These are phyloP conservation scores for Aplysina aerophoba DNA, from an alignment of 37 sponge, comb jelly and placozoan genomes.

Conservation along the genomic window DNA sequence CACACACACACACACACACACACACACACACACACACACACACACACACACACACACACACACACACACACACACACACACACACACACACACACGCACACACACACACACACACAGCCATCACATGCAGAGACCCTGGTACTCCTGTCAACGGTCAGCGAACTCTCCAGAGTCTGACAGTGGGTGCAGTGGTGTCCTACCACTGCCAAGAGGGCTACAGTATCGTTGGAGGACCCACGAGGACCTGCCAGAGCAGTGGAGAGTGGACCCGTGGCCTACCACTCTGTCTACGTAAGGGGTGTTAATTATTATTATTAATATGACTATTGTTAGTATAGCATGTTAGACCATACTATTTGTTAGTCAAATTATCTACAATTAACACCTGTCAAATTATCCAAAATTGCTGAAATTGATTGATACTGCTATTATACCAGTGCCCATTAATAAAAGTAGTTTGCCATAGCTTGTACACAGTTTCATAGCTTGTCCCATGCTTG, in stretches of 20 bases:
- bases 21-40: background rate
- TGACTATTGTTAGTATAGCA: too few species aligned
- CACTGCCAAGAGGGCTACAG: conserved; percentile 18
- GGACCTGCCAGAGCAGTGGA: conserved; percentile 37
- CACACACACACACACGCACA: background rate
- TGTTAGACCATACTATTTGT: too few species aligned
- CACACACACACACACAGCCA: background rate
- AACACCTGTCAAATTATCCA: too few species aligned
- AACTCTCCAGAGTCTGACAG: background rate
- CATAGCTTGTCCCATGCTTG: too few species aligned
- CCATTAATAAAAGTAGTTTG: too few species aligned
- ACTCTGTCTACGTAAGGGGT: conserved; percentile 13
- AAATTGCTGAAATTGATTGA: too few species aligned
- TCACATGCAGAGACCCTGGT: conserved; percentile 62
- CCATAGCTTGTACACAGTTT: too few species aligned
- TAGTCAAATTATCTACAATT: too few species aligned
- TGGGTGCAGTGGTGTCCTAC: conserved; percentile 33
- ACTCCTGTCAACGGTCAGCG: conserved; percentile 52
- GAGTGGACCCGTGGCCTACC: conserved; percentile 39
- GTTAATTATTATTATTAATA: too few species aligned
- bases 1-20: background rate
- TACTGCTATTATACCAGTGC: too few species aligned
- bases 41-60: too few species aligned
- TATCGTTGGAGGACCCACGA: background rate
- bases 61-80: background rate